Percentiles rank a stretch among this genome's conserved stretches.
Conservation (phyloP, 2,888 invertebrate species). For the Macrosoma leucophasiata region DNA sequence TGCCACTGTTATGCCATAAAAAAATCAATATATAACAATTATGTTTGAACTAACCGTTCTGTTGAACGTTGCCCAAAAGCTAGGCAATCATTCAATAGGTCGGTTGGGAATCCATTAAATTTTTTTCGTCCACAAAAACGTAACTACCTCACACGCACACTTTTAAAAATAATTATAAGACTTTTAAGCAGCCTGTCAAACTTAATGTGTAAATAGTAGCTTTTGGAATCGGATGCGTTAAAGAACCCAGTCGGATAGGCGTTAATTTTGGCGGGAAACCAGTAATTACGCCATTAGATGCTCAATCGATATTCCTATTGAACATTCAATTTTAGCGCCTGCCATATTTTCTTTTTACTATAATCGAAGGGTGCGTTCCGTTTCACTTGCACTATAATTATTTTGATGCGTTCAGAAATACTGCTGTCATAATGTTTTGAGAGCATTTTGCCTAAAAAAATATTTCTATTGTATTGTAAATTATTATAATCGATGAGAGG, state of each 20-base stretch:
- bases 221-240: conserved; percentile 42
- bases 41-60: no score
- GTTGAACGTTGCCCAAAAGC: no score
- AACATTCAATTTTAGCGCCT: conserved; percentile 47
- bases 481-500: background rate
- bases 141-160: conserved; percentile 50
- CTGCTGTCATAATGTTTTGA: conserved; percentile 59
- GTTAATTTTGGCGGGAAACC: conserved; percentile 65
- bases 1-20: no score
- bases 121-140: conserved; percentile 41
- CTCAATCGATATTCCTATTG: conserved; percentile 68
- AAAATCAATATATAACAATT: no score
- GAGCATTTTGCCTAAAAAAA: conserved; percentile 14
- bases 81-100: no score
- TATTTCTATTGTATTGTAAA: conserved; percentile 8
- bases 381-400: conserved; percentile 50
- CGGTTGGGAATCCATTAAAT: conserved; percentile 58
- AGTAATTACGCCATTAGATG: conserved; percentile 69
- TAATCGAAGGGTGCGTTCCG: conserved; percentile 40
- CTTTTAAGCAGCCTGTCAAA: conserved; percentile 69
- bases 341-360: conserved; percentile 32
- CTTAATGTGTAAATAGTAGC: conserved; percentile 72
- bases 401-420: conserved; percentile 45
- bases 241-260: conserved; percentile 52
- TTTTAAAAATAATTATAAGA: conserved; percentile 65